Percentiles rank a stretch among this genome's conserved stretches.
These are phyloP conservation scores for Echinops telfairi DNA, from an alignment of 2,113 vertebrate species.

Conservation along the genomic window DNA sequence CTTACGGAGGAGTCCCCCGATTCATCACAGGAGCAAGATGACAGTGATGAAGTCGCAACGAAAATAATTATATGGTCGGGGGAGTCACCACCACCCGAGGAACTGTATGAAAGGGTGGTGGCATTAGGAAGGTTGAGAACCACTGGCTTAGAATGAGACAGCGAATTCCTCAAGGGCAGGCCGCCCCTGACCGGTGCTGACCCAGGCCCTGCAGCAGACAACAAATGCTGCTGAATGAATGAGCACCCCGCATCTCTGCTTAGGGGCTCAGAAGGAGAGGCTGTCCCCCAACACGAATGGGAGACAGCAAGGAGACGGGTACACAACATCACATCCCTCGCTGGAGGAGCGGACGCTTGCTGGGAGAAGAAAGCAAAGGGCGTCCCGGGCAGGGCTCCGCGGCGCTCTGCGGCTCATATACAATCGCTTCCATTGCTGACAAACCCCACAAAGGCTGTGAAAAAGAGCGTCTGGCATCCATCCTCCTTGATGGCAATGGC, in stretches of 20 bases:
- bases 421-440: background rate
- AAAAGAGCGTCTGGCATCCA: background rate
- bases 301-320: background rate
- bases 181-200: background rate
- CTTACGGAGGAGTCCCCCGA: no score
- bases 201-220: background rate
- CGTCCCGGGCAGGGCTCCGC: background rate
- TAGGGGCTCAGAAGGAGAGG: slow-evolving; percentile 17
- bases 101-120: no score
- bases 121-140: no score
- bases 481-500: background rate
- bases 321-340: slow-evolving; percentile 21
- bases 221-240: slow-evolving; percentile 12
- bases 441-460: background rate
- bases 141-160: no score
- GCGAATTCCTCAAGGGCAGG: slow-evolving; percentile 5
- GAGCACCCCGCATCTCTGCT: background rate
- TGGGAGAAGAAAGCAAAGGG: background rate
- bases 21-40: no score
- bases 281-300: background rate
- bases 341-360: background rate
- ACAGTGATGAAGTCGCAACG: no score
- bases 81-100: no score
- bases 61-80: no score
- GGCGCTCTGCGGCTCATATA: background rate